Percentiles rank a stretch among this genome's conserved stretches.
These are phyloP conservation scores for Himalopsyche japonica DNA, from an alignment of 2,888 invertebrate species.

Conservation along the genomic window DNA sequence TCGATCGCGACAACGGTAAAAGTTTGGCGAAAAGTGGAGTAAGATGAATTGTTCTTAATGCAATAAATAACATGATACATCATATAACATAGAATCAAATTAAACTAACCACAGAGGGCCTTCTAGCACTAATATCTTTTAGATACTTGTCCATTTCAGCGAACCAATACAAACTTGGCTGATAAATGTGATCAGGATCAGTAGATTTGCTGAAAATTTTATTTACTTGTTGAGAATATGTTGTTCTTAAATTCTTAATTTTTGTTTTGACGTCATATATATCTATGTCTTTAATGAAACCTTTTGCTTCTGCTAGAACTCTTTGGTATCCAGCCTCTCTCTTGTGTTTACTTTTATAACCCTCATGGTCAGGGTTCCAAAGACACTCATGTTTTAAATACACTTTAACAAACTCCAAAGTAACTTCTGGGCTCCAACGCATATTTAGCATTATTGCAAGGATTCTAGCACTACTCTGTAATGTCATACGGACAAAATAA, in stretches of 20 bases:
- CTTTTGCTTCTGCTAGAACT: not conserved
- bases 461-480: no score
- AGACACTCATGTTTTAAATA: conserved; percentile 57
- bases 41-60: no score
- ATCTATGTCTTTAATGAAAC: conserved; percentile 12
- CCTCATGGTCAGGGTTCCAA: conserved; percentile 54
- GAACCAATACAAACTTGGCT: conserved; percentile 24
- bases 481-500: no score
- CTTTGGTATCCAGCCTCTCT: conserved; percentile 50
- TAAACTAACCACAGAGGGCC: conserved; percentile 3
- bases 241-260: conserved; percentile 24
- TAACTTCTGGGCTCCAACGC: conserved; percentile 56
- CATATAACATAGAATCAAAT: not conserved
- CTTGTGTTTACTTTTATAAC: conserved; percentile 51
- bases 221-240: conserved; percentile 22
- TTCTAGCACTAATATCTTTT: conserved; percentile 3
- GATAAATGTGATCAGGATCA: conserved; percentile 26
- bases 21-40: no score
- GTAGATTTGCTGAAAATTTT: conserved; percentile 29
- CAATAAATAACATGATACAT: no score
- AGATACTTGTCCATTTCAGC: conserved; percentile 23
- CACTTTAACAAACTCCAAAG: conserved; percentile 55
- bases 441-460: not conserved
- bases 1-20: no score
- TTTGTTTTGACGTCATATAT: conserved; percentile 17